phyloP scores from a whole-genome alignment of 1,140 invertebrate genomes.

The Drosophila ambigua region DNA sequence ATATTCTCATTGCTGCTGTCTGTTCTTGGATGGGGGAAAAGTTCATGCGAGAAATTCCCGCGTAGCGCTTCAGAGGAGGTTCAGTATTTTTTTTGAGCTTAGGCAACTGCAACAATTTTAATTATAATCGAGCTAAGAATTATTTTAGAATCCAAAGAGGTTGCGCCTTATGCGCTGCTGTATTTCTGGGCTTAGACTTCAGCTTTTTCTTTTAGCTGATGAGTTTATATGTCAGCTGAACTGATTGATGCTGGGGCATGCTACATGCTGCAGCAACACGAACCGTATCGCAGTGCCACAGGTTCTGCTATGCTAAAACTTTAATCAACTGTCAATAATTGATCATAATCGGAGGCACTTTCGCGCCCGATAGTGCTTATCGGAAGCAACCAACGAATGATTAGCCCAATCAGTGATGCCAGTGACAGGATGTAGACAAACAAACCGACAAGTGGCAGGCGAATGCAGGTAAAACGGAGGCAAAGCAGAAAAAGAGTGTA shows the following conservation, averaged over 20 bases:
- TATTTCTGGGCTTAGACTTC: too few relatives aligned
- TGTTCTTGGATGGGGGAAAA: neutral
- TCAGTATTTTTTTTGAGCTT: too few relatives aligned
- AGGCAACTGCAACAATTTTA: too few relatives aligned
- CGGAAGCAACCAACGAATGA: constrained; percentile 24
- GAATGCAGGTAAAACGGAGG: constrained; percentile 41
- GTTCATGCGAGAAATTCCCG: constrained; percentile 13
- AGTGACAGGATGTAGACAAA: constrained; percentile 16
- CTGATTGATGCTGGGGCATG: too few relatives aligned
- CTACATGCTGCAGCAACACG: too few relatives aligned
- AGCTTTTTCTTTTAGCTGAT: too few relatives aligned
- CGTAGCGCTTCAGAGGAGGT: neutral
- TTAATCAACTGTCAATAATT: constrained; percentile 32
- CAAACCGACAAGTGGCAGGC: constrained; percentile 39
- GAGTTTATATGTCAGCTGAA: too few relatives aligned
- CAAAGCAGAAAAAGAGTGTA: constrained; percentile 7
- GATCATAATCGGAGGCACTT: constrained; percentile 9
- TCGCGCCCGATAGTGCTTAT: constrained; percentile 16
- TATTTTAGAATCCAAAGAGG: too few relatives aligned
- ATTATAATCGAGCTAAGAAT: too few relatives aligned
- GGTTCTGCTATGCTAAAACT: neutral
- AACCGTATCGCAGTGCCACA: too few relatives aligned
- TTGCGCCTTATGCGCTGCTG: too few relatives aligned
- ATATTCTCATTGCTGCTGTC: neutral
- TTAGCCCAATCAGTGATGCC: constrained; percentile 26